Base-by-base conservation (phyloP, 2,888 invertebrate genomes). In the Dascillus cervinus region DNA sequence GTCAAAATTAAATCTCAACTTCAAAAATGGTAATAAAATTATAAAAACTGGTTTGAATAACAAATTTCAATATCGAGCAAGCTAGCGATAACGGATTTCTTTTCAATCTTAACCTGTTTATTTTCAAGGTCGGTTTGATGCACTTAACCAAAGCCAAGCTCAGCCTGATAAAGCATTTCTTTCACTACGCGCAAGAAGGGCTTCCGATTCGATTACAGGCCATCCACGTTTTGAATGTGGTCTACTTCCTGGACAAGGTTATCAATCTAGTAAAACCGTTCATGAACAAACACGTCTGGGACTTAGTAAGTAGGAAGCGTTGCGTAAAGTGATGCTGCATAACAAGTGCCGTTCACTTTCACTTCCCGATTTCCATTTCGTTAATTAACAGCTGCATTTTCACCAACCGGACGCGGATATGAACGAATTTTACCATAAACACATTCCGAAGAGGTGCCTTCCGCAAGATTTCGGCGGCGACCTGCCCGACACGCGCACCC, bases 171-270 rank as follows among this genome's bases (percentile, higher is more conserved):
- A 70, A 73, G 21, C 73, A 74, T 51, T 77, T 79, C 58, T 76
- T 80, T 63, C 67, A 70, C 36, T 82, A 77, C 56, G 58, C 82
- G 2, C 80, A 83, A 55, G 81, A 82, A 47, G 81, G 73, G 9
- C 58, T 78, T 58, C 81, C 82, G 1, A 70, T 79, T 2, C 70
- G 77, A 34, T 68, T 82, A 58, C 72, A 72, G 43, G 75, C 70
- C 0, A 76, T 82, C 31, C 79, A 82, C 53, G 70, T 82, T 1
- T 57, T 83, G 28, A 82, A 83, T 49, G 58, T 62, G 0, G 58
- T 63, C 1, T 64, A 69, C 49, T 64, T 71, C 34, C 53, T 70
- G 29, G 66, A 69, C 40, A 71, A 69, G 51, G 44, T 70, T 13
- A 52, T 71, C 47, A 41, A 60, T 2, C 53, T 71, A 9, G 32